Evolutionary conservation across 2,888 invertebrate species (phyloP).

Genomic region (Maniola hyperantus): DNA sequence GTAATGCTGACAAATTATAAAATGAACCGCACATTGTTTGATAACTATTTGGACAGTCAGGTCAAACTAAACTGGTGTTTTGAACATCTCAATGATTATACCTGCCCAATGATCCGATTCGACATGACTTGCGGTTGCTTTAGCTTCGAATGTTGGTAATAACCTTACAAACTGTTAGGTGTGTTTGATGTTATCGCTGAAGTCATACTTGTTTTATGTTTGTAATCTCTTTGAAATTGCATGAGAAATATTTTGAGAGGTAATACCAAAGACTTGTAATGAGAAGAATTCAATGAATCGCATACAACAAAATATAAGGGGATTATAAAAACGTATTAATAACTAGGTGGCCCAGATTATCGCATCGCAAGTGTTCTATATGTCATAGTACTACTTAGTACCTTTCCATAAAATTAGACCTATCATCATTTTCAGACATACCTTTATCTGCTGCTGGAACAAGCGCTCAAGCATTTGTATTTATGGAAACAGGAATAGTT

Average conservation of each 20-base stretch:
- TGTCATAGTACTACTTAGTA: no score
- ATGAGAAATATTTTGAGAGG: slow-evolving; percentile 7
- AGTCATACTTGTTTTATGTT: slow-evolving; percentile 10
- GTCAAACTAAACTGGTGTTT: slow-evolving; percentile 34
- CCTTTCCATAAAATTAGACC: no score
- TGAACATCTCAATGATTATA: slow-evolving; percentile 24
- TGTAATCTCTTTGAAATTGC: slow-evolving; percentile 6
- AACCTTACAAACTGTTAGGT: slow-evolving; percentile 9
- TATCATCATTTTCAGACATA: no score
- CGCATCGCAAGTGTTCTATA: no score
- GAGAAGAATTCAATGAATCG: background rate
- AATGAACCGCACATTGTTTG: slow-evolving; percentile 18
- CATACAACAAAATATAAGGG: background rate
- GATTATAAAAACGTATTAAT: background rate
- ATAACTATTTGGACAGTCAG: slow-evolving; percentile 5
- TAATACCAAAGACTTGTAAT: background rate
- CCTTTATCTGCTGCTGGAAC: no score
- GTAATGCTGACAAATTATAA: slow-evolving; percentile 16
- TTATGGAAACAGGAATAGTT: no score
- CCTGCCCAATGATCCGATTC: slow-evolving; percentile 42
- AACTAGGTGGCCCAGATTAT: background rate
- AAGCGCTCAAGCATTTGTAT: no score
- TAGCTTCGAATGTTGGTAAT: slow-evolving; percentile 32
- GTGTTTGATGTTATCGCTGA: slow-evolving; percentile 19
- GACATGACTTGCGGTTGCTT: slow-evolving; percentile 40